phyloP scores from a whole-genome alignment of 2,888 invertebrate genomes.

The Gari tellinella region DNA sequence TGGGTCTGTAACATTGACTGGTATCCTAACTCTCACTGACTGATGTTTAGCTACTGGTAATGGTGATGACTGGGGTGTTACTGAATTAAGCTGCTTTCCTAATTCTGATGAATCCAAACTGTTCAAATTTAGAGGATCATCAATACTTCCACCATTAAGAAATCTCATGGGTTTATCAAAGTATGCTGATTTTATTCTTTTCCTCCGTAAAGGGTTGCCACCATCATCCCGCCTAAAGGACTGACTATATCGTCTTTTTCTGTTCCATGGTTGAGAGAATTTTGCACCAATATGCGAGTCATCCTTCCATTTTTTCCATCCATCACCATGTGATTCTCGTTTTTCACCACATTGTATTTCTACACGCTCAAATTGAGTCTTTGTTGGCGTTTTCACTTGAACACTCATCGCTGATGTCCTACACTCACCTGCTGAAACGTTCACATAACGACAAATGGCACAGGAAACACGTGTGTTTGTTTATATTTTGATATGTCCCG shows the following conservation, averaged over 20 bases:
- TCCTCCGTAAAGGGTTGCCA: slow-evolving; percentile 42
- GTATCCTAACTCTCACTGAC: slow-evolving; percentile 94
- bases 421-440: no score
- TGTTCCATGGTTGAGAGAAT: slow-evolving; percentile 52
- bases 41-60: slow-evolving; percentile 93
- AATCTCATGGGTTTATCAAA: slow-evolving; percentile 92
- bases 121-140: slow-evolving; percentile 96
- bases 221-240: slow-evolving; percentile 44
- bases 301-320: slow-evolving; percentile 38
- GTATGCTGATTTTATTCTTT: slow-evolving; percentile 57
- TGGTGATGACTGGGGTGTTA: slow-evolving; percentile 96
- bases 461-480: slow-evolving; percentile 12
- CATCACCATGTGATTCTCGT: slow-evolving; percentile 49
- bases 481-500: slow-evolving; percentile 9
- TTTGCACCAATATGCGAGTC: slow-evolving; percentile 32
- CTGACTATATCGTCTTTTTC: slow-evolving; percentile 57
- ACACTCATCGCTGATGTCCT: slow-evolving; percentile 72
- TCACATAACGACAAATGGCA: slow-evolving; percentile 1
- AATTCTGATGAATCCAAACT: slow-evolving; percentile 88
- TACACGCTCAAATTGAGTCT: slow-evolving; percentile 71
- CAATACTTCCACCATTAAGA: slow-evolving; percentile 96
- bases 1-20: slow-evolving; percentile 96
- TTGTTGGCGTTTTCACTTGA: slow-evolving; percentile 78
- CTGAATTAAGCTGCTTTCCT: slow-evolving; percentile 88
- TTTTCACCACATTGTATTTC: slow-evolving; percentile 84